Base-by-base conservation (phyloP, 1,140 invertebrate species). In the Thaumetopoea pityocampa region DNA sequence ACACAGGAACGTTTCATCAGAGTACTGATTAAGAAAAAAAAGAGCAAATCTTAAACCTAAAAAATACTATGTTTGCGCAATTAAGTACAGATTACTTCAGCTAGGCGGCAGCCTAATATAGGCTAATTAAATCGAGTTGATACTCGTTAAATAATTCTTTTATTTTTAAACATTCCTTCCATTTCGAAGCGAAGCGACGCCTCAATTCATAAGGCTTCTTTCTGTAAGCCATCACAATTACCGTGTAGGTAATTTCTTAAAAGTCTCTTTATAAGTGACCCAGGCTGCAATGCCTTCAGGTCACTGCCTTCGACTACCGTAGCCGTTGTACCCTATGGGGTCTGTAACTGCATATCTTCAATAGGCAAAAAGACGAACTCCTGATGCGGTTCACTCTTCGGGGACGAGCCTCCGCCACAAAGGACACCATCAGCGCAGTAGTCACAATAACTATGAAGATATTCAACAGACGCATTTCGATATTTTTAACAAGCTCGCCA, bases 1-100 rank as follows among this genome's bases (percentile, higher is more conserved):
- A 28, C 9, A 32, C 18, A 23, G 44, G 20, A 29, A 29, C 19
- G 37, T 45, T 36, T 15, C 30, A 45, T 4, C 26, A 15, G 26
- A 14, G 5, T 19, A 17, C 28, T 28, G 17, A 16, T 36, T 36
- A 14, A 26, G 12, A 26, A 26, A 14, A 7, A 22, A 17, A 15
- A 11, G 8, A 26, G 16, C 8, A 9, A 32, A 3, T 10, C 15
- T 12, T 29, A 41, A 23, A 4, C 18, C 19, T 32, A 41, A 16
- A 49, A 46, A 66, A 66, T 67, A 66, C 63, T 62, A 64, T 24
- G 26, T 37, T 52, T 56, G 43, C 38, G 46, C 28, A 9, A 51
- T 71, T 71, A 71, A 72, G 57, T 74, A 74, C 70, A 72, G 62
- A 67, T 42, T 48, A 69, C 57, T 65, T 67, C 57, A 65, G 55